Base-by-base conservation (phyloP, 2,797 vertebrate species). In the Pseudomugil gertrudae region DNA sequence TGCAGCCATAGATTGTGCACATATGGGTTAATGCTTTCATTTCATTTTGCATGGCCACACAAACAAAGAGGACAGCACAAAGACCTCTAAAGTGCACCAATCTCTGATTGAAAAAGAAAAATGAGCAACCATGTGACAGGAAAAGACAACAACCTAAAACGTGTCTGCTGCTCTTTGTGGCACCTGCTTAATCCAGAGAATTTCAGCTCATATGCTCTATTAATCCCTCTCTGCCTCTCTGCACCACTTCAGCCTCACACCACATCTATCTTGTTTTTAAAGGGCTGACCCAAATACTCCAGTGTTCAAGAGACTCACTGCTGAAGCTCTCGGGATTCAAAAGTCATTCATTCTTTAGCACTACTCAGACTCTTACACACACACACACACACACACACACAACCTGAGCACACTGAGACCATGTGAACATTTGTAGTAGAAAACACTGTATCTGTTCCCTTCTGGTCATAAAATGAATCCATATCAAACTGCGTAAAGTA, bases 261-360 rank as follows among this genome's bases (percentile, higher is more conserved):
- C 60, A 72, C 72, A 85, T 84, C 74, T 80, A 78, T 84, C 72
- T 84, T 87, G 84, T 87, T 87, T 89, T 87, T 91, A 84, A 84
- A 83, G 80, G 75, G 64, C 75, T 93, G 91, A 92, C 90, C 90
- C 88, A 92, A 90, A 93, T 93, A 89, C 87, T 83, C 80, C 60
- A 74, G 76, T 84, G 70, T 84, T 90, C 78, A 78, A 81, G 70
- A 85, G 78, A 87, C 72, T 84, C 76, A 69, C 87, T 83, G 78
- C 75, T 60, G 75, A 89, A 86, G 83, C 87, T 88, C 90, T 83
- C 78, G 80, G 78, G 82, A 90, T 76, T 90, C 79, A 87, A 72
- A 87, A 90, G 80, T 89, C 77, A 75, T 84, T 75, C 87, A 85
- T 86, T 89, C 80, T 84, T 82, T 84, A 88, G 74, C 79, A 79